Evolutionary conservation across 2,113 vertebrate genomes (phyloP), one percentile per base, ranked within the genome.

Genomic region (Ginglymostoma cirratum): DNA sequence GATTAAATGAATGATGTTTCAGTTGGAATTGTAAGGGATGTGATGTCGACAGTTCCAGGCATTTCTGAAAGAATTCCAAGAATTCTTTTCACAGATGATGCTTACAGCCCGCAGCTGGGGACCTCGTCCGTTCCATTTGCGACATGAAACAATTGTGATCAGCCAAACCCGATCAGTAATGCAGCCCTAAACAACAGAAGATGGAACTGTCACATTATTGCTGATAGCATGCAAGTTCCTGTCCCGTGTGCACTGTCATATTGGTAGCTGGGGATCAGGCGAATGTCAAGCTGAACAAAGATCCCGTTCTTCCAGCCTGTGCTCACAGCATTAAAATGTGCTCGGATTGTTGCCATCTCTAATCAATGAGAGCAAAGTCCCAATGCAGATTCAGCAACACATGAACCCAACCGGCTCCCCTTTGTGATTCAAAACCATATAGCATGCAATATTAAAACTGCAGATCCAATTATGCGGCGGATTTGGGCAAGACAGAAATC

Each of bases 41-140:
- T n/a, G 12, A 70, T 76, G 72, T 76, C 0, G 30, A 3, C 48
- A 30, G 42, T 87, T 87, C 10, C 45, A 27, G 45, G 21, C 45
- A 45, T 52, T 48, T 8, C 85, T 87, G 45, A 52, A 52, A 87
- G 85, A 61, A 55, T 89, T 55, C 34, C 52, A 61, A 61, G 87
- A 61, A 90, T 65, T 61, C 87, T 61, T 90, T 90, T 65, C 87
- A 90, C 87, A 90, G 27, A 61, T 83, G 80, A 42, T 90, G 87
- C 45, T 61, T 52, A 27, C 52, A 90, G 30, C 2, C 55, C 52
- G 65, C 7, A 15, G 1, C 52, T 34, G 27, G 10, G 87, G 87
- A 90, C 30, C 27, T 30, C 15, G 27, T 34, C 2, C 52, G 17
- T 15, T 52, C 86, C 48, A 61, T 3, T 17, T 90, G 87, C 48